Base-by-base conservation (phyloP, 2,888 invertebrate genomes). In the Proisotoma minuta region DNA sequence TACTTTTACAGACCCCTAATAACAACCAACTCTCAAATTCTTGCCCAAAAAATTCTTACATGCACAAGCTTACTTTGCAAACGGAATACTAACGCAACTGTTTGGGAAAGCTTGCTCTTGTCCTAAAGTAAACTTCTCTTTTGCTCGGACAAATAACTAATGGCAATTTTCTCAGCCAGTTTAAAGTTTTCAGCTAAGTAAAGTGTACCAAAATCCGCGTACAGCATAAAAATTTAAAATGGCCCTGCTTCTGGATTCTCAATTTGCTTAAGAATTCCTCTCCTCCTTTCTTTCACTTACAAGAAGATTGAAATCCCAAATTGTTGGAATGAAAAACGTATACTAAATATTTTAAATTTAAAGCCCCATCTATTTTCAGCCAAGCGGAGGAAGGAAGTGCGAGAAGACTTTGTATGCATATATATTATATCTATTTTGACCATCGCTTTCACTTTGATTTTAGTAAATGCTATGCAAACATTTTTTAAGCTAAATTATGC, bases 1-100 rank as follows among this genome's bases (percentile, higher is more conserved):
- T 22, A 49, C 49, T 49, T 15, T 49, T 12, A 49, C 15, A n/a
- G n/a, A n/a, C 43, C 18, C 43, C 22, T 23, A 56, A 56, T 43
- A 26, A 43, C 43, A 34, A 43, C 56, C 34, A 34, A 34, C 8
- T 15, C 34, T 8, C 34, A n/a, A n/a, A 34, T 34, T 34, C 8
- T 34, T 34, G 34, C 34, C 15, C 43, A 43, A 4, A 43, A 43
- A 43, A 43, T 43, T 43, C 43, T 43, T 43, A 4, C 5, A 43
- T 43, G 43, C 20, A 4, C 43, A 15, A 43, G 15, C 43, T 20
- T n/a, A n/a, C n/a, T n/a, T n/a, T n/a, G 4, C 43, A 15, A 12
- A 18, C 43, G 15, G 43, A 43, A 43, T 43, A 43, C 43, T 43
- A 43, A 43, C 43, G n/a, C 18, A 43, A 4, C 43, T 18, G 15